These are phyloP conservation scores for Rallus crepitans DNA, from an alignment of 2,797 vertebrate genomes.

Conservation along the genomic window DNA sequence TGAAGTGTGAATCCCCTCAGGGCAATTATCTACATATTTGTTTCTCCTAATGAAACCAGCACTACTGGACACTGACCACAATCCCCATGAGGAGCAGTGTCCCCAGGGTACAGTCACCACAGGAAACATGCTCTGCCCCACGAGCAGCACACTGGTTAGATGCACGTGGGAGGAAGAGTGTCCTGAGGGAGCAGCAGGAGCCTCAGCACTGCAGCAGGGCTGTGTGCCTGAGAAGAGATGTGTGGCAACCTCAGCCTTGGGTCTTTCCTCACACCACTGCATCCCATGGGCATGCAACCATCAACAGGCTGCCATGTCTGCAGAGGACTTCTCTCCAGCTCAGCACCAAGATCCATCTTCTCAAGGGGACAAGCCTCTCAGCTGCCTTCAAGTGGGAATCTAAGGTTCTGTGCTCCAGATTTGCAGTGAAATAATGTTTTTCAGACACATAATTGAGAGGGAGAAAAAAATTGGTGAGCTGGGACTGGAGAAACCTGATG, in stretches of 20 bases:
- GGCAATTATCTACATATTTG: not conserved
- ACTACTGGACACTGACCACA: fast-evolving
- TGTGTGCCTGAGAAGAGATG: not conserved
- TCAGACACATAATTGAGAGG: not conserved
- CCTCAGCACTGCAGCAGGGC: not conserved
- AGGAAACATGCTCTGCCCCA: not conserved
- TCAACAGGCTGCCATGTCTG: not conserved
- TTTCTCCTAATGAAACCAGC: not conserved
- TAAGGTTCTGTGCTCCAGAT: not conserved
- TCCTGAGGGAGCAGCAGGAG: not conserved
- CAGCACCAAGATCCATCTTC: not conserved
- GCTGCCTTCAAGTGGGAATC: not conserved
- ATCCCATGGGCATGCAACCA: not conserved
- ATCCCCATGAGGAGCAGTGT: not conserved
- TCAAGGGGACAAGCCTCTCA: not conserved
- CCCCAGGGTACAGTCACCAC: not conserved
- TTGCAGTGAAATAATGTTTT: not conserved
- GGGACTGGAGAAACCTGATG: not conserved
- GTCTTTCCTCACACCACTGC: not conserved
- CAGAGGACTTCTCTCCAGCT: not conserved
- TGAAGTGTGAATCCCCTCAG: not conserved
- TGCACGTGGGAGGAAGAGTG: fast-evolving
- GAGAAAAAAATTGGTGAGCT: not conserved
- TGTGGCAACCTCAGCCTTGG: not conserved
- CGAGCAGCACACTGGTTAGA: not conserved